A percentile compares a stretch with the other conserved stretches of the same genome.
Conservation (phyloP, 2,888 invertebrate genomes). For the Salticus scenicus region DNA sequence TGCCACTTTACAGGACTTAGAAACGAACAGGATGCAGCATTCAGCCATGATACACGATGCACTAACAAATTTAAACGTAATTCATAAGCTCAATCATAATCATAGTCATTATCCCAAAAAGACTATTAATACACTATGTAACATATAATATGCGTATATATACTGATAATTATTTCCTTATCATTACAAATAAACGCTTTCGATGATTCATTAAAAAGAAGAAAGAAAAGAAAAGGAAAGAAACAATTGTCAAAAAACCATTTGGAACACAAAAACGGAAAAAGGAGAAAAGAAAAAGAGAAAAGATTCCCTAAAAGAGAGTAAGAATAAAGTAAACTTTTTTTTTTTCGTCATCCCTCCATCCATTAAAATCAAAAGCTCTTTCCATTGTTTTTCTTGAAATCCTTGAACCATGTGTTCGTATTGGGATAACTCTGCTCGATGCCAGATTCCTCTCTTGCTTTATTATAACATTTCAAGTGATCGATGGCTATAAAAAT, state of each 20-base stretch:
- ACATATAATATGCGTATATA: too few species aligned
- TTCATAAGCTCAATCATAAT: too few species aligned
- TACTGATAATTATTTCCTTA: too few species aligned
- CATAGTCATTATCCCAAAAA: too few species aligned
- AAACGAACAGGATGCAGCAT: too few species aligned
- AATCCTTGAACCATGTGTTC: slow-evolving; percentile 51
- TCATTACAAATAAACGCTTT: too few species aligned
- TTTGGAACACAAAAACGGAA: too few species aligned
- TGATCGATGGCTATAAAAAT: slow-evolving; percentile 57
- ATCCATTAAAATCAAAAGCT: slow-evolving; percentile 10
- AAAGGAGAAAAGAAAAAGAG: not conserved
- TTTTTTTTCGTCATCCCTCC: too few species aligned
- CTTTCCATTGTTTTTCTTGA: slow-evolving; percentile 52
- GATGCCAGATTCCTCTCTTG: slow-evolving; percentile 48
- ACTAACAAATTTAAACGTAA: too few species aligned
- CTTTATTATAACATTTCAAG: slow-evolving; percentile 52
- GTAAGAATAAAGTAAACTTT: slow-evolving; percentile 13
- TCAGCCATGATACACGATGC: too few species aligned
- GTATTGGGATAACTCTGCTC: slow-evolving; percentile 34
- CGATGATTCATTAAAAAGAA: not conserved
- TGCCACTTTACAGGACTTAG: too few species aligned
- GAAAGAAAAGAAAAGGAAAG: not conserved
- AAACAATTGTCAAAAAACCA: not conserved
- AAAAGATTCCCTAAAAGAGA: slow-evolving; percentile 23
- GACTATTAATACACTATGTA: too few species aligned